Evolutionary conservation across 2,888 invertebrate genomes (phyloP).

Genomic region (Lamellibrachia satsuma): DNA sequence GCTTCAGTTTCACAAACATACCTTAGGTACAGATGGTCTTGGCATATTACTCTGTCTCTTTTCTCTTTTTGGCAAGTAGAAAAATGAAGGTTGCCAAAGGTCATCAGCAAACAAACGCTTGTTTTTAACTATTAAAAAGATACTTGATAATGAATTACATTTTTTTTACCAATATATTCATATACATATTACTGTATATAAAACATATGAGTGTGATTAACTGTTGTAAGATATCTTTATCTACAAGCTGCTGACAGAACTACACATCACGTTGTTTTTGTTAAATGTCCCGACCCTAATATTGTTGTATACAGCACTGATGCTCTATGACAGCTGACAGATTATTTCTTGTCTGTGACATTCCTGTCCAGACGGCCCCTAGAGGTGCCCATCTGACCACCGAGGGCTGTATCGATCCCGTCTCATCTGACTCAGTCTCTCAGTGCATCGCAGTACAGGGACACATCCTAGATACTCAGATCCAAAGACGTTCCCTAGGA

Average conservation of each 20-base stretch:
- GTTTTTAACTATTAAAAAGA: too few species aligned
- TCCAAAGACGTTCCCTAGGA: conserved; percentile 20
- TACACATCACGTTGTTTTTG: neutral
- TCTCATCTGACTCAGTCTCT: conserved; percentile 21
- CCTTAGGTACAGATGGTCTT: neutral
- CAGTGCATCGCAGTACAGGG: conserved; percentile 8
- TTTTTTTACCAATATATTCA: neutral
- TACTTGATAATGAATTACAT: too few species aligned
- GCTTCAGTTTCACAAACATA: neutral
- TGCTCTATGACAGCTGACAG: neutral
- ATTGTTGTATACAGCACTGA: conserved; percentile 3
- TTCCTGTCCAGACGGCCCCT: neutral
- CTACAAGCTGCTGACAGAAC: conserved; percentile 1
- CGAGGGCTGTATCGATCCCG: neutral
- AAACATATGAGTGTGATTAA: neutral
- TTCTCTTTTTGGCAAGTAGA: too few species aligned
- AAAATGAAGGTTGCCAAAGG: too few species aligned
- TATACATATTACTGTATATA: neutral
- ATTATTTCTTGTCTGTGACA: conserved; percentile 10
- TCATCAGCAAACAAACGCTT: too few species aligned
- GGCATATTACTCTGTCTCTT: neutral
- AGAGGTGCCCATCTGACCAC: conserved; percentile 8
- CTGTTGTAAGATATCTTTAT: too few species aligned
- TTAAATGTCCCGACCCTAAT: neutral
- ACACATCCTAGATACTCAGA: conserved; percentile 7